These are phyloP conservation scores for Tiliqua scincoides DNA, from an alignment of 2,113 vertebrate genomes.

Conservation along the genomic window DNA sequence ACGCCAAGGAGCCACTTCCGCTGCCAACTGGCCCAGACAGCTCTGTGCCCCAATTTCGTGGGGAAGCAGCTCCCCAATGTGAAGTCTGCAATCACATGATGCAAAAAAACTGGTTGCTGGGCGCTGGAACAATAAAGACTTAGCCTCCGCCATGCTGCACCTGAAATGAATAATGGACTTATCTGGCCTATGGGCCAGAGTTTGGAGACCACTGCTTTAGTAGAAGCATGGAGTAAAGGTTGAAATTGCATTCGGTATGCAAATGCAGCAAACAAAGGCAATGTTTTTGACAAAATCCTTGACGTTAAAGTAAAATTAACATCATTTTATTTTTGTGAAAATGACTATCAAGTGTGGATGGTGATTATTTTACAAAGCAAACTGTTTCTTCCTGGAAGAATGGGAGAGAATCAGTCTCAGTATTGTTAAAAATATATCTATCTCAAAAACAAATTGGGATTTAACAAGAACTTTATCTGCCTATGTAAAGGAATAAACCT, in stretches of 20 bases:
- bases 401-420: conserved; percentile 11
- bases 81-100: no score
- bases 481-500: not conserved
- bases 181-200: no score
- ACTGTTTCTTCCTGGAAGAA: not conserved
- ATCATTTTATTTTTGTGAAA: not conserved
- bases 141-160: no score
- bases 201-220: no score
- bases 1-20: no score
- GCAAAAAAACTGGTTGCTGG: no score
- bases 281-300: not conserved
- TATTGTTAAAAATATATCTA: not conserved
- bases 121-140: no score
- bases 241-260: not conserved
- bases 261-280: not conserved
- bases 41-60: no score
- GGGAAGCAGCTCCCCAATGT: no score
- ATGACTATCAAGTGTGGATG: not conserved
- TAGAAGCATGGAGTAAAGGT: no score
- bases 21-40: no score
- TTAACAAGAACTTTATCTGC: not conserved
- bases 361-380: not conserved
- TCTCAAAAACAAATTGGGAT: not conserved
- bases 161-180: no score
- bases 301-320: not conserved